phyloP scores from a whole-genome alignment of 1,140 invertebrate genomes.

The Proctacanthus coquilletti region DNA sequence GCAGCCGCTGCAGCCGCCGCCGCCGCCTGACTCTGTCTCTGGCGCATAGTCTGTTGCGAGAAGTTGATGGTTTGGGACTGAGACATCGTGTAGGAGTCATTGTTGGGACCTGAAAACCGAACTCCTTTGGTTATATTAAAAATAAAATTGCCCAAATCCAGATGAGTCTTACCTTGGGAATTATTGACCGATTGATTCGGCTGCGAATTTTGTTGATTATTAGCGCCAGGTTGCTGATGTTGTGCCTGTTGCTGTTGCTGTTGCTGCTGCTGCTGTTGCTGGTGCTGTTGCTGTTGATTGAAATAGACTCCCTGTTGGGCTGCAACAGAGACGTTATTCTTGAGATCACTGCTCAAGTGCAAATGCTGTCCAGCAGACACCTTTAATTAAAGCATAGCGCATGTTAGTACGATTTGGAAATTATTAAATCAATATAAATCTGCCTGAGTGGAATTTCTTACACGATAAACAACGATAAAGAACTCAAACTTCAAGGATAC shows the following conservation, averaged over 20 bases:
- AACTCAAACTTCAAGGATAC: no score
- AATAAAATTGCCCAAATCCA: neutral
- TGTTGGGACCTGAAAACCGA: slow-evolving; percentile 31
- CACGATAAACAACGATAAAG: no score
- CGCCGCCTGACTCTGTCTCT: slow-evolving; percentile 21
- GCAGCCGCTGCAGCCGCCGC: slow-evolving; percentile 19
- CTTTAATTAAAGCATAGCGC: slow-evolving; percentile 34
- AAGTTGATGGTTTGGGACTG: slow-evolving; percentile 74
- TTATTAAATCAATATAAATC: no score
- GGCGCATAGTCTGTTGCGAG: slow-evolving; percentile 45
- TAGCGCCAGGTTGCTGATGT: slow-evolving; percentile 27
- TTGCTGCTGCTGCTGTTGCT: slow-evolving; percentile 19
- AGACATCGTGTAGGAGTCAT: slow-evolving; percentile 52
- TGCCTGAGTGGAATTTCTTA: no score
- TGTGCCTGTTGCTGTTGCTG: slow-evolving; percentile 17
- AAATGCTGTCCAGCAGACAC: slow-evolving; percentile 67
- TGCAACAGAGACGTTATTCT: slow-evolving; percentile 51
- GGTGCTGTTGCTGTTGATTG: slow-evolving; percentile 36
- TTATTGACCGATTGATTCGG: slow-evolving; percentile 30
- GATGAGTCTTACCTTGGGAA: slow-evolving; percentile 17
- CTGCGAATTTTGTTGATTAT: slow-evolving; percentile 15
- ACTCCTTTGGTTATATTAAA: neutral
- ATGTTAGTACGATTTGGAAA: no score
- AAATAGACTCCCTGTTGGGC: slow-evolving; percentile 67
- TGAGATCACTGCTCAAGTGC: slow-evolving; percentile 52